Conservation (phyloP, 2,113 vertebrate genomes). For the Silurus glanis region DNA sequence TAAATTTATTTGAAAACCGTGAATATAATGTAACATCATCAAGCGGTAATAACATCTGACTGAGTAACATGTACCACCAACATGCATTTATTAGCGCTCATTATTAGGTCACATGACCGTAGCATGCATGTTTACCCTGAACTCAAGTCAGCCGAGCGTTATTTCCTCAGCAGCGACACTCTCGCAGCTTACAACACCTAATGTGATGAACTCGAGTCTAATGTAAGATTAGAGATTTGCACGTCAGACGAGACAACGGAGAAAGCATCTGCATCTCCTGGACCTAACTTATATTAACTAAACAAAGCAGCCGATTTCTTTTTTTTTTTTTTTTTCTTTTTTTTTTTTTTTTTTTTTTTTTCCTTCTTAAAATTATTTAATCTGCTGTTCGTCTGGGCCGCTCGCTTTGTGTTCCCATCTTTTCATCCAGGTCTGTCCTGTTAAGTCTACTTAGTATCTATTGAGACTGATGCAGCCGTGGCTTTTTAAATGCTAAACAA, state of each 20-base stretch:
- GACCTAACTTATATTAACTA: not conserved
- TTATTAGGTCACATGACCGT: not conserved
- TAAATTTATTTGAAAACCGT: too few relatives aligned
- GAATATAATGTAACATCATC: too few relatives aligned
- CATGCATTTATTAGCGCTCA: not conserved
- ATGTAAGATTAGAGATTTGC: not conserved
- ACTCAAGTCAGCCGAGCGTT: not conserved
- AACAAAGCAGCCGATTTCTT: not conserved
- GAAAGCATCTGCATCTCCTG: not conserved
- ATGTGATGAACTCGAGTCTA: not conserved
- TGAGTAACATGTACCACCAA: too few relatives aligned
- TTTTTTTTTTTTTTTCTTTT: too few relatives aligned
- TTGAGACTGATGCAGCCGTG: constrained; percentile 36
- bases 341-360: not conserved
- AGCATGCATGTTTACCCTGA: not conserved
- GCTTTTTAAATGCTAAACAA: constrained; percentile 77
- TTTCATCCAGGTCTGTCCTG: not conserved
- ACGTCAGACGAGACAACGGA: not conserved
- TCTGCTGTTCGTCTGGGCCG: not conserved
- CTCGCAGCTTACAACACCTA: not conserved
- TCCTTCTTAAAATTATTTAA: too few relatives aligned
- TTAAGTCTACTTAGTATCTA: constrained; percentile 21
- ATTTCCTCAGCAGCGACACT: not conserved
- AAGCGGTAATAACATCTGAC: too few relatives aligned
- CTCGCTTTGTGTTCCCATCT: not conserved